These are phyloP conservation scores for Gnathonemus longibarbis DNA, from an alignment of 2,113 vertebrate species.

Conservation along the genomic window DNA sequence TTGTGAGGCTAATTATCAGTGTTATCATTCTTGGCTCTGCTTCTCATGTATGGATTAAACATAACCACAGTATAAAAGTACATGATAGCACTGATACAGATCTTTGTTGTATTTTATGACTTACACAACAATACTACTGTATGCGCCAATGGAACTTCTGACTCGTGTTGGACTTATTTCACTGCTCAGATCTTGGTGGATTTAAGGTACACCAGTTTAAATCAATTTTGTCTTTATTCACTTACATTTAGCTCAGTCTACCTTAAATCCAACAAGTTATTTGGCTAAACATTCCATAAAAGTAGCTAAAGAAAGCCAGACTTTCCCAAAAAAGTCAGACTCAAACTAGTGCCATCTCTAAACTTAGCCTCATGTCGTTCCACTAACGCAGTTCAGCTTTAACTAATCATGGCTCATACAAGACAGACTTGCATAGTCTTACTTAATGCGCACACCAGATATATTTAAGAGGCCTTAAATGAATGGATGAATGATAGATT, in stretches of 20 bases:
- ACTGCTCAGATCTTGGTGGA: background rate
- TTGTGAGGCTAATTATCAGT: constrained; percentile 8
- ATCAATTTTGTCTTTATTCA: background rate
- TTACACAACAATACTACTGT: background rate
- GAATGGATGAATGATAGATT: too few species aligned
- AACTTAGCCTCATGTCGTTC: too few species aligned
- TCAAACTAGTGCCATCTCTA: too few species aligned
- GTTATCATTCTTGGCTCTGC: background rate
- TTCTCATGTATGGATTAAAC: background rate
- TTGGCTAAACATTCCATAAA: too few species aligned
- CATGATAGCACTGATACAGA: background rate
- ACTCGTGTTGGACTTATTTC: background rate
- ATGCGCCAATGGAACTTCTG: background rate
- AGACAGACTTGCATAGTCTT: too few species aligned
- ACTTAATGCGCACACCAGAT: too few species aligned
- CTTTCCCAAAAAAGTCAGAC: too few species aligned
- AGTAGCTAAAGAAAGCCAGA: too few species aligned
- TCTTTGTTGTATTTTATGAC: background rate
- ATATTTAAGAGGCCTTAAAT: too few species aligned
- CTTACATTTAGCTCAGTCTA: too few species aligned
- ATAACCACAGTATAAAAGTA: background rate
- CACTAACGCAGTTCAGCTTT: background rate
- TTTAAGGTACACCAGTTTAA: background rate
- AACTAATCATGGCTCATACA: too few species aligned
- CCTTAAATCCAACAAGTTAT: too few species aligned